A percentile compares a stretch with the other conserved stretches of the same genome.
Conservation (phyloP, 2,888 invertebrate genomes). For the Coleophora flavipennella region DNA sequence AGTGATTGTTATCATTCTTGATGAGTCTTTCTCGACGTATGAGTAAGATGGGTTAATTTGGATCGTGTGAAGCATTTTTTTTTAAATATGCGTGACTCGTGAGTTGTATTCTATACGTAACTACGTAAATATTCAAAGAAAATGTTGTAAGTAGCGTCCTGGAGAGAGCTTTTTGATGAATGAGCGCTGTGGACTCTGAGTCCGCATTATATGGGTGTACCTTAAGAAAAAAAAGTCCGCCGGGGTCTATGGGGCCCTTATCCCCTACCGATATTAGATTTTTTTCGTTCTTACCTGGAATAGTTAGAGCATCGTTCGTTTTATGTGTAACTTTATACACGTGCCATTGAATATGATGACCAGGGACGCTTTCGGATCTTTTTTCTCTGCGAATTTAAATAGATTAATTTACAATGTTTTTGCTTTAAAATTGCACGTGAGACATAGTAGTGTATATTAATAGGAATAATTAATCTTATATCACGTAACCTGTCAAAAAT, state of each 20-base stretch:
- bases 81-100: conserved; percentile 12
- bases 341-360: conserved; percentile 56
- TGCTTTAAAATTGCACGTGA: too few species aligned
- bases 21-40: conserved; percentile 22
- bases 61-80: conserved; percentile 38
- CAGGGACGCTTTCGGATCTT: conserved; percentile 14
- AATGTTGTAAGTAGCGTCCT: conserved; percentile 20
- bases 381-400: background rate
- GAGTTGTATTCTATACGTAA: conserved; percentile 19
- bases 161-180: conserved; percentile 44
- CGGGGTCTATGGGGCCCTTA: too few species aligned
- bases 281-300: conserved; percentile 57
- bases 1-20: conserved; percentile 64
- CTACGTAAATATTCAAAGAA: too few species aligned
- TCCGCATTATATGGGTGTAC: conserved; percentile 50
- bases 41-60: conserved; percentile 20
- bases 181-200: conserved; percentile 39
- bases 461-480: too few species aligned
- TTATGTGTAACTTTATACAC: conserved; percentile 40
- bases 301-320: conserved; percentile 29
- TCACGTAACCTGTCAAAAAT: too few species aligned
- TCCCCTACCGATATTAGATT: conserved; percentile 43
- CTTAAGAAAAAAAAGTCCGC: conserved; percentile 53
- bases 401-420: too few species aligned
- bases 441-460: too few species aligned